These are phyloP conservation scores for Branchellion lobata DNA, from an alignment of 2,888 invertebrate species.

Conservation along the genomic window DNA sequence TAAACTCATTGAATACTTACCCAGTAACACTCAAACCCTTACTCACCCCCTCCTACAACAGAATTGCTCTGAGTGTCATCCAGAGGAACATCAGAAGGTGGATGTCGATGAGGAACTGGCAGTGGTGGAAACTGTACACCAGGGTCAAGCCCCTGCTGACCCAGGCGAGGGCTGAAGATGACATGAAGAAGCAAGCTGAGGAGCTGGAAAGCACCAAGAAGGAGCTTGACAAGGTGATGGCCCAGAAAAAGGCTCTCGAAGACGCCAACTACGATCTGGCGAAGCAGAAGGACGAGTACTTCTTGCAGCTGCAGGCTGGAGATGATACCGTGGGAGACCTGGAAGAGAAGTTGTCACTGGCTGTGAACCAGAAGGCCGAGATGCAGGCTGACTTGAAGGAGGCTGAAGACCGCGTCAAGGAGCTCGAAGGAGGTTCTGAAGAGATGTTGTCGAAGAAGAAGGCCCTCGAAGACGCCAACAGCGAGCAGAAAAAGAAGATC, in stretches of 20 bases:
- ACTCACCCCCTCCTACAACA: no score
- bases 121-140: constrained; percentile 99
- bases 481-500: constrained; percentile 93
- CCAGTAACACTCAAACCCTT: no score
- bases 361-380: constrained; percentile 91
- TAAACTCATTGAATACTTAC: no score
- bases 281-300: constrained; percentile 88
- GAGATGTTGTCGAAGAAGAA: constrained; percentile 91
- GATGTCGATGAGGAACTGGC: constrained; percentile 97
- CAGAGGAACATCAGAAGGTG: constrained; percentile 99
- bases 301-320: constrained; percentile 85
- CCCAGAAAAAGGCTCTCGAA: constrained; percentile 94
- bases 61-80: constrained; percentile 91
- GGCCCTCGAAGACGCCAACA: constrained; percentile 91
- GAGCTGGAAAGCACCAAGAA: constrained; percentile 92
- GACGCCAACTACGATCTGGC: constrained; percentile 85
- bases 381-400: constrained; percentile 86
- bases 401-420: constrained; percentile 90
- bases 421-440: constrained; percentile 95
- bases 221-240: constrained; percentile 89
- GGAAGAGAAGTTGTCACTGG: constrained; percentile 89
- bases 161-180: constrained; percentile 97
- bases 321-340: constrained; percentile 83
- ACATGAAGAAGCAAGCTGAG: constrained; percentile 92
- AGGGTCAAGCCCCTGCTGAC: constrained; percentile 98